A percentile compares a stretch with the other conserved stretches of the same genome.
Evolutionary conservation across 2,888 invertebrate genomes (phyloP).

Genomic region (Teleiodes luculella): DNA sequence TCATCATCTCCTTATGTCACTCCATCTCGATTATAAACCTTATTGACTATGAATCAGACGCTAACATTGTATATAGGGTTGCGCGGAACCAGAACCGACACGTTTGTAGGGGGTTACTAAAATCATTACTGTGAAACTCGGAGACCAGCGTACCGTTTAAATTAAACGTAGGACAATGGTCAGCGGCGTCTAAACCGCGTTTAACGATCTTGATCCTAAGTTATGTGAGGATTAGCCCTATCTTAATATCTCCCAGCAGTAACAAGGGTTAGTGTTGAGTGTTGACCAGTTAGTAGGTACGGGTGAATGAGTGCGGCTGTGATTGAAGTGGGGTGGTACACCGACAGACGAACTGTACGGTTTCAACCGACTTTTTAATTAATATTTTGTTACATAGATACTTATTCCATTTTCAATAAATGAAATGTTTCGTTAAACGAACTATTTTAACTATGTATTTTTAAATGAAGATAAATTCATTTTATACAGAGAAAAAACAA

Average conservation of each 20-base stretch:
- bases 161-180: conserved; percentile 77
- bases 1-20: not conserved
- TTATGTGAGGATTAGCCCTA: conserved; percentile 76
- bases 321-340: conserved; percentile 4
- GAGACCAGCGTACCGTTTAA: conserved; percentile 58
- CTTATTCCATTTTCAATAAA: too few relatives aligned
- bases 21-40: conserved; percentile 27
- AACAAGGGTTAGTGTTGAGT: conserved; percentile 37
- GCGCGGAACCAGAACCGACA: conserved; percentile 17
- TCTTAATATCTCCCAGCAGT: conserved; percentile 71
- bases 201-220: conserved; percentile 72
- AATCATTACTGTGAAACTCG: conserved; percentile 61
- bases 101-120: conserved; percentile 47
- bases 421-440: too few relatives aligned
- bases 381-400: too few relatives aligned
- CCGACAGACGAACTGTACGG: too few relatives aligned
- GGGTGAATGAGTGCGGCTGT: conserved; percentile 22
- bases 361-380: too few relatives aligned
- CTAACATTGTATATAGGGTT: not conserved
- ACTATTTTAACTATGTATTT: too few relatives aligned
- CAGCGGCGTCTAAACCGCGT: conserved; percentile 58
- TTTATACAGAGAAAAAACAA: too few relatives aligned
- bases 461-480: too few relatives aligned
- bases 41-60: conserved; percentile 23
- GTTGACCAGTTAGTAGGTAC: conserved; percentile 19